phyloP scores from a whole-genome alignment of 2,888 invertebrate genomes.

The Argyresthia goedartella region DNA sequence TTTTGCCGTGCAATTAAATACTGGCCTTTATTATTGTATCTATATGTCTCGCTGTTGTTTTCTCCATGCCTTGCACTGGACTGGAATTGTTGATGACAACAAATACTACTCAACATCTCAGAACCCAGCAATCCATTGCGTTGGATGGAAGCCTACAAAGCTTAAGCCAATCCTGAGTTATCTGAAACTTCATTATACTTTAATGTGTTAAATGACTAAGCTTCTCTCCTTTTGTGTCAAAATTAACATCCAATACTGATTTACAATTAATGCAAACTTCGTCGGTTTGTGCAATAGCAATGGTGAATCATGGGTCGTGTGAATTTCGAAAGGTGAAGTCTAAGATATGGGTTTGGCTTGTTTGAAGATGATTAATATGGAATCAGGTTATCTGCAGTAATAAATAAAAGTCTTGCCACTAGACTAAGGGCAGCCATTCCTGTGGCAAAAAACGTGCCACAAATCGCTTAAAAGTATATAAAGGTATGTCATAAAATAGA shows the following conservation, averaged over 20 bases:
- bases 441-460: too few relatives aligned
- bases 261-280: slow-evolving; percentile 23
- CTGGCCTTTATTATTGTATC: too few relatives aligned
- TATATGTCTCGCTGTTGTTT: too few relatives aligned
- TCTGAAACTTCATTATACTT: slow-evolving; percentile 32
- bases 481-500: too few relatives aligned
- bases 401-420: too few relatives aligned
- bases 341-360: neutral
- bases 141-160: slow-evolving; percentile 11
- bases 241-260: slow-evolving; percentile 23
- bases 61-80: too few relatives aligned
- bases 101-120: too few relatives aligned
- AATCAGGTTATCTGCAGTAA: neutral
- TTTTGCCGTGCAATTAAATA: too few relatives aligned
- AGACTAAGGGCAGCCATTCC: too few relatives aligned
- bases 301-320: neutral
- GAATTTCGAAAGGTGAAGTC: neutral
- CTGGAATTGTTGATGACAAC: too few relatives aligned
- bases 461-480: too few relatives aligned
- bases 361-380: neutral
- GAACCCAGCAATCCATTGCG: too few relatives aligned
- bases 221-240: slow-evolving; percentile 22
- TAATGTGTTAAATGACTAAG: slow-evolving; percentile 28
- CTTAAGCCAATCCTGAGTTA: slow-evolving; percentile 27
- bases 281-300: neutral